Evolutionary conservation across 1,140 invertebrate species (phyloP).

Genomic region (Drosophila saltans): DNA sequence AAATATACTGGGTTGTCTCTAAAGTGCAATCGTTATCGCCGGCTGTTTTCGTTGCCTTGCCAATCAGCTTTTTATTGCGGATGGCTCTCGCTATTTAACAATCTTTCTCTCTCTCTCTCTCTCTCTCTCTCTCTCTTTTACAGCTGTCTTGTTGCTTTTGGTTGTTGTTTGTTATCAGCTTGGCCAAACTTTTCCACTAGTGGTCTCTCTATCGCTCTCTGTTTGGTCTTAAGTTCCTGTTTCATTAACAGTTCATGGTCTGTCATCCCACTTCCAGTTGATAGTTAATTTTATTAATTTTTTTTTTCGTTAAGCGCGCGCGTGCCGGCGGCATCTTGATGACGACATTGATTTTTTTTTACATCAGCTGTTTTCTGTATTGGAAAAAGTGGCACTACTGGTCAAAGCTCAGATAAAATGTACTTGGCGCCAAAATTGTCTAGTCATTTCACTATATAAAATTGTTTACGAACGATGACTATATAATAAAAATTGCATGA

Average conservation of each 20-base stretch:
- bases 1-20: constrained; percentile 22
- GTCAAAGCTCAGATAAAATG: neutral
- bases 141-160: constrained; percentile 23
- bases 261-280: neutral
- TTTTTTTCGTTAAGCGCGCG: neutral
- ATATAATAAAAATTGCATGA: neutral
- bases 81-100: neutral
- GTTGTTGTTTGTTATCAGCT: constrained; percentile 24
- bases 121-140: neutral
- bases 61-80: constrained; percentile 40
- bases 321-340: constrained; percentile 1
- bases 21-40: constrained; percentile 68
- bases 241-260: constrained; percentile 1
- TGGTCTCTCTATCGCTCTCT: neutral
- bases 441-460: neutral
- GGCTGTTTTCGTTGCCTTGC: constrained; percentile 35
- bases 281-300: neutral
- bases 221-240: constrained; percentile 34
- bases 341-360: neutral
- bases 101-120: constrained; percentile 11
- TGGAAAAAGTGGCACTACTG: neutral
- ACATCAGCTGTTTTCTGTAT: neutral
- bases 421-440: neutral
- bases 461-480: neutral
- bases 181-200: constrained; percentile 49